phyloP scores from a whole-genome alignment of 2,888 invertebrate genomes.

The Tinea pellionella region DNA sequence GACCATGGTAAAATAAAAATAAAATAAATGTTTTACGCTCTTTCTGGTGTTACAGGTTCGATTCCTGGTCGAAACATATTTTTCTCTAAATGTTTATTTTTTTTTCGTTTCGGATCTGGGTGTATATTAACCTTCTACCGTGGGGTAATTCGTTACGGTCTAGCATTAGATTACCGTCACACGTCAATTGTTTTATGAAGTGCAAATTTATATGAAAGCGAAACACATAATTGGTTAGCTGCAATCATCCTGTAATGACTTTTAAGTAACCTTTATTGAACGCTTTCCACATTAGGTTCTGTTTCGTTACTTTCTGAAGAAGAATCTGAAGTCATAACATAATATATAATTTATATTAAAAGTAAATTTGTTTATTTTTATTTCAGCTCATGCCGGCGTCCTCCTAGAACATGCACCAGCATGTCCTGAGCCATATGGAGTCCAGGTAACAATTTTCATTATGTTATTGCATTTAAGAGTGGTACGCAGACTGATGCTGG shows the following conservation, averaged over 20 bases:
- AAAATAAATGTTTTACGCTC: no score
- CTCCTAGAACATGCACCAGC: conserved; percentile 75
- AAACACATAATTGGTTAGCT: conserved; percentile 27
- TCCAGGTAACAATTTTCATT: no score
- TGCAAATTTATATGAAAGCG: conserved; percentile 42
- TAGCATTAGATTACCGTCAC: conserved; percentile 19
- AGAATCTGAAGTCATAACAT: not conserved
- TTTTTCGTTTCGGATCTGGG: no score
- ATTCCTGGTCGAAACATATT: no score
- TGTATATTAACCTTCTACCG: not conserved
- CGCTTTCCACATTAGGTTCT: not conserved
- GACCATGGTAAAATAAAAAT: no score
- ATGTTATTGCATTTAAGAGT: not conserved
- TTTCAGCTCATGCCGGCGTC: conserved; percentile 72
- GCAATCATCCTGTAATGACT: conserved; percentile 24
- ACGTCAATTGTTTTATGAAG: conserved; percentile 10
- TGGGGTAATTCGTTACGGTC: conserved; percentile 33
- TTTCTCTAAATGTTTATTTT: no score
- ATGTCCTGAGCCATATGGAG: conserved; percentile 85
- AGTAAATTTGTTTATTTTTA: not conserved
- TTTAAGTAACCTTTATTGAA: conserved; percentile 13
- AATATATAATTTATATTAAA: no score
- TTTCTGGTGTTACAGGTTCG: no score
- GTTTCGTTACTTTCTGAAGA: not conserved
- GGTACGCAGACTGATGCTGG: no score